phyloP scores from a whole-genome alignment of 1,140 invertebrate genomes.

The Drosophila paulistorum region DNA sequence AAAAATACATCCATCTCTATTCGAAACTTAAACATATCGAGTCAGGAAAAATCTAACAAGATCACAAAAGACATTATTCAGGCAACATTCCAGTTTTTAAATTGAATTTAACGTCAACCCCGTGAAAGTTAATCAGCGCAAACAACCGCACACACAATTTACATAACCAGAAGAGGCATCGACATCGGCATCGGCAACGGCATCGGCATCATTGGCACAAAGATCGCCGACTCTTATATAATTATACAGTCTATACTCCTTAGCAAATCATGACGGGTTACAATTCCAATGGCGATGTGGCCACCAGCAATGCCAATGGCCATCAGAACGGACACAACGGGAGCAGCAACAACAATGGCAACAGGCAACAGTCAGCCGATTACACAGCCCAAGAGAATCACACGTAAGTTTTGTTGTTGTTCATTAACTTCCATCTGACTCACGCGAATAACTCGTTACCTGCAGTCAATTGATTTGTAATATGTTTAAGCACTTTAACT shows the following conservation, averaged over 20 bases:
- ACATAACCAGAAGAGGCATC: conserved; percentile 44
- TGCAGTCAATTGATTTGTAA: conserved; percentile 31
- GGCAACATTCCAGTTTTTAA: conserved; percentile 16
- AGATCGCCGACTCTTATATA: conserved; percentile 36
- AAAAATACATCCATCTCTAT: conserved; percentile 18
- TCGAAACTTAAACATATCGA: conserved; percentile 28
- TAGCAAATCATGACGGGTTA: conserved; percentile 63
- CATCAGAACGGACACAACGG: conserved; percentile 31
- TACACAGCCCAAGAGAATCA: conserved; percentile 62
- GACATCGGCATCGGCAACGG: neutral
- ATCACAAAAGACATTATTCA: conserved; percentile 42
- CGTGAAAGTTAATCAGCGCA: conserved; percentile 36
- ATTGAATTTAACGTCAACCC: conserved; percentile 6
- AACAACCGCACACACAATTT: conserved; percentile 26
- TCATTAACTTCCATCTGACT: neutral
- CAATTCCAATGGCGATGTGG: conserved; percentile 58
- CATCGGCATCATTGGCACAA: conserved; percentile 2
- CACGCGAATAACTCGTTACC: conserved; percentile 54
- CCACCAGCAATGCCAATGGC: conserved; percentile 57
- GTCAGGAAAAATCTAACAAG: conserved; percentile 49
- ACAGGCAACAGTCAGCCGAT: conserved; percentile 35
- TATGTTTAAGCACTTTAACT: too few species aligned
- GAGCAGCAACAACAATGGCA: conserved; percentile 42
- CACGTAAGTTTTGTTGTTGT: conserved; percentile 50
- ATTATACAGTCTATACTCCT: conserved; percentile 36